phyloP scores from a whole-genome alignment of 2,797 vertebrate genomes.

The Nothura maculosa region DNA sequence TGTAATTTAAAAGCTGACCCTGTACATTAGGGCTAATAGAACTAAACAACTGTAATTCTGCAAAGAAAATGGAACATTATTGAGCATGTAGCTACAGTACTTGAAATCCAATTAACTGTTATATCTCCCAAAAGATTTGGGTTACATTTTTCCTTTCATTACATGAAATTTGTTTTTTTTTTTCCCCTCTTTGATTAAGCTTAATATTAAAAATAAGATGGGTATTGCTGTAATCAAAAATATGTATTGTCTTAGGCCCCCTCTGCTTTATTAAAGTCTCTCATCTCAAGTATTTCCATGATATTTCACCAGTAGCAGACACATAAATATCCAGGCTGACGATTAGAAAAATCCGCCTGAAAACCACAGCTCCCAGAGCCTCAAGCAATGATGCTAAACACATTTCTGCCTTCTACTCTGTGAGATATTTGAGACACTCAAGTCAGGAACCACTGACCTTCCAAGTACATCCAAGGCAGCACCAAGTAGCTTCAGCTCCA shows the following conservation, averaged over 20 bases:
- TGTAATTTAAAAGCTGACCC: constrained; percentile 59
- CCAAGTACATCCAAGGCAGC: neutral
- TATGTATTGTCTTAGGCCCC: neutral
- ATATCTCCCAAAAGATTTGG: constrained; percentile 35
- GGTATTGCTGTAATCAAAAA: constrained; percentile 26
- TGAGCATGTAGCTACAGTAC: constrained; percentile 36
- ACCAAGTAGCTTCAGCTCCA: neutral
- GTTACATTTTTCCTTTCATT: constrained; percentile 53
- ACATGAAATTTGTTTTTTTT: constrained; percentile 37
- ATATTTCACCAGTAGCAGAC: neutral
- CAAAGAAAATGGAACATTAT: constrained; percentile 56
- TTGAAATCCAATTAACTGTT: constrained; percentile 75
- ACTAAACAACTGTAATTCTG: constrained; percentile 57
- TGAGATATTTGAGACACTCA: neutral
- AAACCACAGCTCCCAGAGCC: neutral
- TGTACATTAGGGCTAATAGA: constrained; percentile 55
- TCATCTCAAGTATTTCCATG: neutral
- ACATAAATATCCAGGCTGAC: neutral
- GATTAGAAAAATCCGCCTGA: neutral
- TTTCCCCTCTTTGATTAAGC: constrained; percentile 47
- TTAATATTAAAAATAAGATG: constrained; percentile 55
- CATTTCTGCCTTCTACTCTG: neutral
- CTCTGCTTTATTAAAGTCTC: constrained; percentile 47
- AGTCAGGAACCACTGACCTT: neutral
- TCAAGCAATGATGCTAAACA: neutral